A percentile compares a stretch with the other conserved stretches of the same genome.
Evolutionary conservation across 2,888 invertebrate species (phyloP).

Genomic region (Oscheius onirici): DNA sequence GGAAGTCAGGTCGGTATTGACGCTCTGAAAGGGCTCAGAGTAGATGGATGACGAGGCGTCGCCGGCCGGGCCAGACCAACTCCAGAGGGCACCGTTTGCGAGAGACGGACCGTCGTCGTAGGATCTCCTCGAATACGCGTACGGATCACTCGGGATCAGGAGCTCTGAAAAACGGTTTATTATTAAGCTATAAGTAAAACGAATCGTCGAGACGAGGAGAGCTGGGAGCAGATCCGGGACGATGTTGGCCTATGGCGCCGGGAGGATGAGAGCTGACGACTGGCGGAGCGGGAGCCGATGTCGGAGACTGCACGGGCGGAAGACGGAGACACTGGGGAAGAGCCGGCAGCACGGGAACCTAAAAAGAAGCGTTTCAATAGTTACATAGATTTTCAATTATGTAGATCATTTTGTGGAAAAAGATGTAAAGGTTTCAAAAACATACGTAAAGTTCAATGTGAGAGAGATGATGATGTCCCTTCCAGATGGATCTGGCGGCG

Average conservation of each 20-base stretch:
- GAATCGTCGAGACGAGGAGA: no score
- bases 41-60: no score
- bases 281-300: slow-evolving; percentile 32
- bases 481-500: slow-evolving; percentile 43
- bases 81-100: no score
- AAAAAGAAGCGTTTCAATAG: not conserved
- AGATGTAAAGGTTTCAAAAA: not conserved
- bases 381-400: not conserved
- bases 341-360: slow-evolving; percentile 29
- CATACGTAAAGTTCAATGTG: not conserved
- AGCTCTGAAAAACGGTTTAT: no score
- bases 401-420: not conserved
- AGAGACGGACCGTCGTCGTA: no score
- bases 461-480: slow-evolving; percentile 37
- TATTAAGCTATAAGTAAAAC: no score
- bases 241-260: slow-evolving; percentile 51
- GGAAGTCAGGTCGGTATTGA: no score
- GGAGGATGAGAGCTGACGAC: slow-evolving; percentile 38
- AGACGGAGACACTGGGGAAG: slow-evolving; percentile 48
- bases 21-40: no score
- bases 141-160: no score
- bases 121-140: no score
- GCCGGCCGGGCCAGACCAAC: no score
- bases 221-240: slow-evolving; percentile 4
- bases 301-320: slow-evolving; percentile 52